Percentiles rank a stretch among this genome's conserved stretches.
Evolutionary conservation across 2,797 vertebrate genomes (phyloP).

Genomic region (Euphonia xanthogaster): DNA sequence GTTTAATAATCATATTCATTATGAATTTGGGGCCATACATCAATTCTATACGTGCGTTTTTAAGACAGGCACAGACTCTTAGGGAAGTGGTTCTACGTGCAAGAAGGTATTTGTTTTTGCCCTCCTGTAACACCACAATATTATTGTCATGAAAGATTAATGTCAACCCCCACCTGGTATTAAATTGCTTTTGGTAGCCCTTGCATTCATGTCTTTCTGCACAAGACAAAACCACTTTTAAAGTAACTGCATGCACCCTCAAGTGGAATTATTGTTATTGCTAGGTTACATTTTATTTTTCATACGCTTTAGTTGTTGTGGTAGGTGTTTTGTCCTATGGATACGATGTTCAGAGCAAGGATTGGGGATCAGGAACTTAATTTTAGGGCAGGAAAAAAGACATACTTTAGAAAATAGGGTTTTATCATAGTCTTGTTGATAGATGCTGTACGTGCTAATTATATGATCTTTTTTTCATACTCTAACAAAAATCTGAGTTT

Average conservation of each 20-base stretch:
- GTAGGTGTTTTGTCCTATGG: background rate
- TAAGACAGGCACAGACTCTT: conserved; percentile 26
- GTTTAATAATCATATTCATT: conserved; percentile 16
- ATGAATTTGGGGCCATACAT: conserved; percentile 48
- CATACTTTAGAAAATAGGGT: background rate
- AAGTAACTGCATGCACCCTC: conserved; percentile 7
- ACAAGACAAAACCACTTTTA: conserved; percentile 39
- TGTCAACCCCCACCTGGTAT: conserved; percentile 53
- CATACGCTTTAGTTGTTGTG: background rate
- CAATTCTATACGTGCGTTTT: background rate
- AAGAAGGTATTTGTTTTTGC: conserved; percentile 22
- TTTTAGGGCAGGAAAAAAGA: background rate
- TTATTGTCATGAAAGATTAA: conserved; percentile 67
- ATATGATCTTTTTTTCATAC: background rate
- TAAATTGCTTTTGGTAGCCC: conserved; percentile 45
- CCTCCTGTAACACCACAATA: conserved; percentile 49
- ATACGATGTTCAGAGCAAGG: background rate
- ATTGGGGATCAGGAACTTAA: background rate
- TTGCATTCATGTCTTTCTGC: background rate
- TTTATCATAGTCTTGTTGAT: background rate
- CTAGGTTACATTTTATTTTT: background rate
- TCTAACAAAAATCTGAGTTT: background rate
- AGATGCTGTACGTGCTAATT: background rate
- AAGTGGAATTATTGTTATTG: background rate
- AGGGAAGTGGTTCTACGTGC: background rate